Base-by-base conservation (phyloP, 2,797 vertebrate species). In the Chelonia mydas region DNA sequence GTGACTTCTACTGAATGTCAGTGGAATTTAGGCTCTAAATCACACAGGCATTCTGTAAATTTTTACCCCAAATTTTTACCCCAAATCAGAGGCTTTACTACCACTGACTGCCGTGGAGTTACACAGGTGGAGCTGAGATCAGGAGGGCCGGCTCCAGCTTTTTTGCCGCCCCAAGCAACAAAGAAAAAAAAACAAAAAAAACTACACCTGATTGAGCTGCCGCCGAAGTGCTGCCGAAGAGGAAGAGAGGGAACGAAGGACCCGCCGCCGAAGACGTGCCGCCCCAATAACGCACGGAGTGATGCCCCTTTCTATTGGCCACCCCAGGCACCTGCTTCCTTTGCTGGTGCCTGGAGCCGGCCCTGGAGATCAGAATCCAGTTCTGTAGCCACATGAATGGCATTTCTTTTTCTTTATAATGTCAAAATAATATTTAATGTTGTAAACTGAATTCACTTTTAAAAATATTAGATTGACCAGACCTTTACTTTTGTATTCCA, bases 401-500 rank as follows among this genome's bases (percentile, higher is more conserved):
- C 72, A 90, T 50, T 72, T 4, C 59, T 61, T 0, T 8, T 37
- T 51, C 41, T 79, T 50, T n/a, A 27, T 53, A n/a, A 83, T 72
- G 11, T 5, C 47, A 85, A 74, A 68, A 51, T 0, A 45, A 1
- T 33, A 53, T 78, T 78, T 15, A 17, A 50, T 61, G 81, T 51
- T 78, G 7, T 33, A 33, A 94, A 78, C 79, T 82, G 65, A 80
- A 85, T 55, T 31, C 57, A 87, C 87, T 3, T 61, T 89, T 57
- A 50, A 2, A 59, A 80, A 5, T 83, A 87, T 49, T 50, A 84
- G 1, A 68, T 94, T 89, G 51, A 45, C 33, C 49, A 76, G 16
- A 13, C 88, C 87, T 89, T 79, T 47, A 81, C 4, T 85, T 94
- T 89, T 23, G 21, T n/a, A 10, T 86, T 88, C 87, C 55, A 85